Evolutionary conservation across 1,140 invertebrate species (phyloP).

Genomic region (Aethina tumida): DNA sequence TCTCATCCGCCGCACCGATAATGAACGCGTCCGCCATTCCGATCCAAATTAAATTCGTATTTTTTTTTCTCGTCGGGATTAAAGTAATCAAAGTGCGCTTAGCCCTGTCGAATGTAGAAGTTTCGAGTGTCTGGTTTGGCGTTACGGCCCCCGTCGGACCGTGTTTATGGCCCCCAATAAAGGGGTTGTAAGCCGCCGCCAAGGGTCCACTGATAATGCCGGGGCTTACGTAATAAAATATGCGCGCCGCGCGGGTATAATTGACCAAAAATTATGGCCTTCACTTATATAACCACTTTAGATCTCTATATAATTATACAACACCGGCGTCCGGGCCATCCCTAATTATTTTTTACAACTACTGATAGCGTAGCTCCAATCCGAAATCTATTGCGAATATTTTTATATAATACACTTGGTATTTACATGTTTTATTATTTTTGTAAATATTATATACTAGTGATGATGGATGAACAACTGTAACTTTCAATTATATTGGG

Average conservation of each 20-base stretch:
- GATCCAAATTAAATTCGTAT: slow-evolving; percentile 7
- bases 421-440: too few species aligned
- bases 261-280: slow-evolving; percentile 16
- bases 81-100: slow-evolving; percentile 16
- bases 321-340: too few species aligned
- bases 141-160: slow-evolving; percentile 11
- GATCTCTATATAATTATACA: slow-evolving; percentile 1
- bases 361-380: too few species aligned
- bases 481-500: too few species aligned
- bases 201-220: slow-evolving; percentile 21
- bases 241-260: slow-evolving; percentile 16
- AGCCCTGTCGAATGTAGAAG: not conserved
- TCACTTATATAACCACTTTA: slow-evolving; percentile 4
- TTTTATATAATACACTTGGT: too few species aligned
- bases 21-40: too few species aligned
- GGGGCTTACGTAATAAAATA: slow-evolving; percentile 21
- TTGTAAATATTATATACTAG: too few species aligned
- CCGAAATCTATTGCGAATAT: too few species aligned
- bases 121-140: not conserved
- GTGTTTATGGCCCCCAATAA: slow-evolving; percentile 22
- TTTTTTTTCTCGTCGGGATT: slow-evolving; percentile 13
- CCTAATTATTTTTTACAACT: too few species aligned
- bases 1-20: too few species aligned
- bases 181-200: slow-evolving; percentile 16
- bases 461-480: too few species aligned